Evolutionary conservation across 2,888 invertebrate genomes (phyloP), one percentile per base, ranked within the genome.

Genomic region (Epistrophe eligans): DNA sequence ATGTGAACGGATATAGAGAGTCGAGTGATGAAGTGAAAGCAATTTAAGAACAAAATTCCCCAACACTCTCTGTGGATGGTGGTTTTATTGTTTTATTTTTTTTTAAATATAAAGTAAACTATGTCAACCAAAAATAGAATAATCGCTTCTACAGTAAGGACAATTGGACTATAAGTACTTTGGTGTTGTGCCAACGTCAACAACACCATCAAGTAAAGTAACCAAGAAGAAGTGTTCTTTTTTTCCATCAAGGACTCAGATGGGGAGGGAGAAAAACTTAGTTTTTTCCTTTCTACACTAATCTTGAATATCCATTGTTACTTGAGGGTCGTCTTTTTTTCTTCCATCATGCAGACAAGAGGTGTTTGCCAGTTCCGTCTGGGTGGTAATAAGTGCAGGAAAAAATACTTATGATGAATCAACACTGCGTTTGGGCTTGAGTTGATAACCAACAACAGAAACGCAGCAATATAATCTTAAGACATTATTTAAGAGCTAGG

Each of bases 71-170:
- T 28, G n/a, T n/a, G n/a, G n/a, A n/a, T n/a, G 24, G 24, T 24
- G 24, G 24, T 24, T 24, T 24, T 24, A 28, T 4, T n/a, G 66
- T 5, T 4, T 64, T n/a, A 28, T 66, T 9, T n/a, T 60, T 17
- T 38, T 60, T 60, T 10, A 24, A 62, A n/a, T 40, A 52, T 35
- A 76, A 79, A 71, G 83, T 72, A 83, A 87, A 87, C 87, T 87
- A 79, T 87, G 87, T 83, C 87, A 83, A 87, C 74, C 79, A 24
- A 83, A 87, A 83, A 87, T 83, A 76, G 74, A 83, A 72, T 79
- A 87, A 79, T 74, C 70, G n/a, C 57, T 48, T 43, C 24, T 8
- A 35, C n/a, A 43, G 58, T 28, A 40, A 74, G 85, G 85, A 85
- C 82, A 82, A 85, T 82, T 77, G 73, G 72, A 60, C 67, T 35